phyloP scores from a whole-genome alignment of 2,888 invertebrate species.

The Dyspetes luteomarginatus region DNA sequence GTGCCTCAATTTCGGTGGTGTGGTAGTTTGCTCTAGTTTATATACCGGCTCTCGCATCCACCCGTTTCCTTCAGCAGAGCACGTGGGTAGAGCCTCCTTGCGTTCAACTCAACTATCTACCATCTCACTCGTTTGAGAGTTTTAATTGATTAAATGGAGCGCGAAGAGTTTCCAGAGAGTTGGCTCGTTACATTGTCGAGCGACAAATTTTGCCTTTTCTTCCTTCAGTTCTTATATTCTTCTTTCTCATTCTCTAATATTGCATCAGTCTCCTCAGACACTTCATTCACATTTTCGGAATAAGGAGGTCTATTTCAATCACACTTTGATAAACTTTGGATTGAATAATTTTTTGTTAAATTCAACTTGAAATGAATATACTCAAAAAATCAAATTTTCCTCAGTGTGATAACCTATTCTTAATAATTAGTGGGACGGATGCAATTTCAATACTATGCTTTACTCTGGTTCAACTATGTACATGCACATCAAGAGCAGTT shows the following conservation, averaged over 20 bases:
- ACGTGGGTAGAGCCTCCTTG: constrained; percentile 19
- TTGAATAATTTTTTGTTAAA: too few species aligned
- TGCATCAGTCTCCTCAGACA: background rate
- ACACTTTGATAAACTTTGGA: too few species aligned
- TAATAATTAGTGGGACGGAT: too few species aligned
- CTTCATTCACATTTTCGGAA: background rate
- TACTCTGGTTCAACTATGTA: too few species aligned
- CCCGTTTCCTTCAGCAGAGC: background rate
- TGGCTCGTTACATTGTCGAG: background rate
- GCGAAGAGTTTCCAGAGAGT: constrained; percentile 66
- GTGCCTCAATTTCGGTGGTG: constrained; percentile 58
- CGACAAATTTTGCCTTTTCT: constrained; percentile 31
- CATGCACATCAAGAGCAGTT: too few species aligned
- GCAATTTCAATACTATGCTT: too few species aligned
- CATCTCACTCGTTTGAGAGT: constrained; percentile 75
- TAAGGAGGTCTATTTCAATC: too few species aligned
- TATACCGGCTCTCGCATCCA: constrained; percentile 55
- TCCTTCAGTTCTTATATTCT: constrained; percentile 21
- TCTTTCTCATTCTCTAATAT: background rate
- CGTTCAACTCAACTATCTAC: constrained; percentile 77
- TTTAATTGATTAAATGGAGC: constrained; percentile 79
- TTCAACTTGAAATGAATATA: too few species aligned
- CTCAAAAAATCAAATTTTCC: too few species aligned
- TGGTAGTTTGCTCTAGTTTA: constrained; percentile 78
- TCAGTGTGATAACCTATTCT: too few species aligned